Evolutionary conservation across 2,888 invertebrate species (phyloP).

Genomic region (Acanthosoma haemorrhoidale): DNA sequence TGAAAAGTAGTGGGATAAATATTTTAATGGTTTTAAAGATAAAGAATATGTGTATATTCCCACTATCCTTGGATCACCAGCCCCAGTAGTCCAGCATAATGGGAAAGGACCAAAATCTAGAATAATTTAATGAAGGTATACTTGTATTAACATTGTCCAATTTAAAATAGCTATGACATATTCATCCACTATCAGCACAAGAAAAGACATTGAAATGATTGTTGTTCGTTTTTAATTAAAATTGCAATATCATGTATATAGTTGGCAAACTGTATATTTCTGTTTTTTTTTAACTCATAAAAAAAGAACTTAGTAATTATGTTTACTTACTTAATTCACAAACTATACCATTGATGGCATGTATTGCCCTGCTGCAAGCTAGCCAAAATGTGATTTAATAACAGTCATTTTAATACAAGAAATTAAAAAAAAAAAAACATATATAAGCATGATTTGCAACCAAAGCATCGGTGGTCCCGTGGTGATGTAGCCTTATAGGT

Average conservation of each 20-base stretch:
- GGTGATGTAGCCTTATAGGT: slow-evolving; percentile 13
- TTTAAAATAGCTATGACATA: background rate
- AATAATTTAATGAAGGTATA: too few species aligned
- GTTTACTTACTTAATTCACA: slow-evolving; percentile 21
- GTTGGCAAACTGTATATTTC: too few species aligned
- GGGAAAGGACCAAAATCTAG: too few species aligned
- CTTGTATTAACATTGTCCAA: too few species aligned
- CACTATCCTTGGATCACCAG: too few species aligned
- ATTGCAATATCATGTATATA: slow-evolving; percentile 8
- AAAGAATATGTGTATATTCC: too few species aligned
- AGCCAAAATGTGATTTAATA: slow-evolving; percentile 24
- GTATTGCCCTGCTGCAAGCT: slow-evolving; percentile 25
- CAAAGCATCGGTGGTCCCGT: slow-evolving; percentile 29
- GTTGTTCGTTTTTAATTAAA: background rate
- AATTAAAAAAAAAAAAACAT: slow-evolving; percentile 17
- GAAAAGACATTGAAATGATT: background rate
- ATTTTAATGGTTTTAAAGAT: too few species aligned
- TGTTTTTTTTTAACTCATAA: background rate
- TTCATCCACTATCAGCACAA: slow-evolving; percentile 5
- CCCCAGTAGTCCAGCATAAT: too few species aligned
- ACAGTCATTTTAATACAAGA: background rate
- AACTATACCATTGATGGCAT: background rate
- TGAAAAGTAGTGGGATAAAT: too few species aligned
- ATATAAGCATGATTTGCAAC: slow-evolving; percentile 23
- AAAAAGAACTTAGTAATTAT: background rate